Conservation (phyloP, 1,140 invertebrate genomes). For the Drosophila pseudoananassae region DNA sequence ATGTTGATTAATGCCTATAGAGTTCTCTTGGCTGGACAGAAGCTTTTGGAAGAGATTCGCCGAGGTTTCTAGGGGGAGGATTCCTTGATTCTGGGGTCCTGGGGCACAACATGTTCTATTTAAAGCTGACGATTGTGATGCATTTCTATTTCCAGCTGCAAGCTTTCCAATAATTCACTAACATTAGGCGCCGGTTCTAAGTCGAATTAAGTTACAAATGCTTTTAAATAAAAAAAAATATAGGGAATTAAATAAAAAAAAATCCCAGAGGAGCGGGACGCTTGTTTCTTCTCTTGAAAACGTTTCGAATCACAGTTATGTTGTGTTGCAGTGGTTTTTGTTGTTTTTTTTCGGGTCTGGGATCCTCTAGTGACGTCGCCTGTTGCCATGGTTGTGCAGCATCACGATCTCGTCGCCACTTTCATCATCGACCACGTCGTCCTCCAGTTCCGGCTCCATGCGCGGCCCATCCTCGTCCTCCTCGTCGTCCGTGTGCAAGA, state of each 20-base stretch:
- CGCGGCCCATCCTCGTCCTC: slow-evolving; percentile 48
- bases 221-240: not conserved
- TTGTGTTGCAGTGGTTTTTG: slow-evolving; percentile 49
- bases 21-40: slow-evolving; percentile 28
- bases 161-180: slow-evolving; percentile 8
- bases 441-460: slow-evolving; percentile 47
- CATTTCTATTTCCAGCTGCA: slow-evolving; percentile 11
- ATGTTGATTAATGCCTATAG: slow-evolving; percentile 9
- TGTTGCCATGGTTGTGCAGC: slow-evolving; percentile 71
- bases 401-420: slow-evolving; percentile 85
- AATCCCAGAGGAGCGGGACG: slow-evolving; percentile 7
- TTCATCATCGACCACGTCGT: slow-evolving; percentile 60
- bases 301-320: slow-evolving; percentile 77
- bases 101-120: slow-evolving; percentile 36
- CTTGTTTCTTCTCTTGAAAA: slow-evolving; percentile 57
- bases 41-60: slow-evolving; percentile 15
- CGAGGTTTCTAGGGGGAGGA: slow-evolving; percentile 10
- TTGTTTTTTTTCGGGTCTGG: slow-evolving; percentile 7
- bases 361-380: slow-evolving; percentile 49
- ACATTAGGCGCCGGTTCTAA: slow-evolving; percentile 14
- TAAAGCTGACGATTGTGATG: slow-evolving; percentile 49
- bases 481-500: slow-evolving; percentile 70
- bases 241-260: slow-evolving; percentile 16
- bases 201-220: slow-evolving; percentile 7
- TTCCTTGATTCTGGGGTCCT: not conserved